Conservation (phyloP, 2,797 vertebrate species). For the Artibeus jamaicensis region DNA sequence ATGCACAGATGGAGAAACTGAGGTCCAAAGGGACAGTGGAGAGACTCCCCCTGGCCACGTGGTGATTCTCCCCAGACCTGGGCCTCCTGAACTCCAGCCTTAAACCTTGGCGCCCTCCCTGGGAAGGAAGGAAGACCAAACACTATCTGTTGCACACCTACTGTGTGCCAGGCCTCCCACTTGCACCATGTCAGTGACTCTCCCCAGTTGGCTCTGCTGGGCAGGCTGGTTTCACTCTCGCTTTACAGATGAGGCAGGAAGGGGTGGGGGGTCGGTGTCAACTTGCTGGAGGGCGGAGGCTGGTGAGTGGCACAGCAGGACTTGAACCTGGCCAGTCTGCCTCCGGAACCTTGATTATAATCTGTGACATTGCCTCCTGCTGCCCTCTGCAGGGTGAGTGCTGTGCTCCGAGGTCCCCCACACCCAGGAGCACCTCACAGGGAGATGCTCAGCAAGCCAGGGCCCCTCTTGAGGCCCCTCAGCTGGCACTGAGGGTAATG, state of each 20-base stretch:
- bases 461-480: background rate
- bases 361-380: background rate
- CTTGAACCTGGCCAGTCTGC: too few species aligned
- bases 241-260: background rate
- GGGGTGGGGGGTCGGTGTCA: background rate
- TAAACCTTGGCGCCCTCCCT: background rate
- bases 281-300: background rate
- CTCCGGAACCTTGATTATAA: background rate
- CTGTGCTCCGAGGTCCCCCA: background rate
- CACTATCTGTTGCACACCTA: background rate
- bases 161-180: background rate
- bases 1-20: background rate
- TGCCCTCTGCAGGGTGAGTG: background rate
- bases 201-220: background rate
- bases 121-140: background rate
- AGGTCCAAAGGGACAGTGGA: background rate
- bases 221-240: background rate
- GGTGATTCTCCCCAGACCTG: background rate
- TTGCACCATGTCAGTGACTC: fast-evolving
- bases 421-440: background rate
- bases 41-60: too few species aligned
- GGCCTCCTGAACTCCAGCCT: background rate
- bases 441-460: background rate
- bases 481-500: background rate
- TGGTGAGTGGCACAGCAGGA: background rate